phyloP scores from a whole-genome alignment of 64 coral and sea anemone species.

The Pachyseris speciosa region DNA sequence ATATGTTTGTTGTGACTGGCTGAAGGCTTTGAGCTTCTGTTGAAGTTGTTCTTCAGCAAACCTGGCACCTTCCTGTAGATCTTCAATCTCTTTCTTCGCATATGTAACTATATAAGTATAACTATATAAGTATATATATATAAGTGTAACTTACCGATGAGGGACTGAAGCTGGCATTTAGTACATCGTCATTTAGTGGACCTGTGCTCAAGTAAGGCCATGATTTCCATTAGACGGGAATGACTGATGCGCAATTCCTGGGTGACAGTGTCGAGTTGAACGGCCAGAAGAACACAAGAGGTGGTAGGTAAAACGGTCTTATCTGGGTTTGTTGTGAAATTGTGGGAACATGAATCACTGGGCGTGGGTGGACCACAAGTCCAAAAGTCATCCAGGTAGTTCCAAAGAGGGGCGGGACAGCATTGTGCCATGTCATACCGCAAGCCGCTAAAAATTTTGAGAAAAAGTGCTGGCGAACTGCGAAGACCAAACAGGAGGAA shows the following conservation, averaged over 20 bases:
- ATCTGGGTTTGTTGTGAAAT: neutral
- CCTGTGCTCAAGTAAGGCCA: constrained; percentile 3
- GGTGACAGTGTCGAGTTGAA: constrained; percentile 16
- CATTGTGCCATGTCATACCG: neutral
- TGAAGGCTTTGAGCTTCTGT: too few species aligned
- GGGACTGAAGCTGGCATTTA: constrained; percentile 22
- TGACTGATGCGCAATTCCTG: constrained; percentile 10
- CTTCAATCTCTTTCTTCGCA: too few species aligned
- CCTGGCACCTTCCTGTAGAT: too few species aligned
- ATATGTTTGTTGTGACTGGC: too few species aligned
- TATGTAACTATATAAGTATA: too few species aligned
- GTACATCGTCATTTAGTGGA: constrained; percentile 4
- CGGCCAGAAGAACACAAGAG: neutral
- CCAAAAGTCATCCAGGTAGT: constrained; percentile 38
- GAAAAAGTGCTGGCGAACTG: constrained; percentile 12
- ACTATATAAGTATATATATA: too few species aligned
- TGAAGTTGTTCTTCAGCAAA: too few species aligned
- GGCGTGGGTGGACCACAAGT: neutral
- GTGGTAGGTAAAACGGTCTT: constrained; percentile 4
- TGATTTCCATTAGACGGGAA: constrained; percentile 11
- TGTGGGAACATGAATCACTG: neutral
- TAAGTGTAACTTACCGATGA: constrained; percentile 12
- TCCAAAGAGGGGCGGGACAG: neutral
- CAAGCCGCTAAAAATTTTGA: neutral
- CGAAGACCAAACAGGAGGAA: constrained; percentile 14